Evolutionary conservation across 1,140 invertebrate genomes (phyloP).

Genomic region (Nasonia vitripennis): DNA sequence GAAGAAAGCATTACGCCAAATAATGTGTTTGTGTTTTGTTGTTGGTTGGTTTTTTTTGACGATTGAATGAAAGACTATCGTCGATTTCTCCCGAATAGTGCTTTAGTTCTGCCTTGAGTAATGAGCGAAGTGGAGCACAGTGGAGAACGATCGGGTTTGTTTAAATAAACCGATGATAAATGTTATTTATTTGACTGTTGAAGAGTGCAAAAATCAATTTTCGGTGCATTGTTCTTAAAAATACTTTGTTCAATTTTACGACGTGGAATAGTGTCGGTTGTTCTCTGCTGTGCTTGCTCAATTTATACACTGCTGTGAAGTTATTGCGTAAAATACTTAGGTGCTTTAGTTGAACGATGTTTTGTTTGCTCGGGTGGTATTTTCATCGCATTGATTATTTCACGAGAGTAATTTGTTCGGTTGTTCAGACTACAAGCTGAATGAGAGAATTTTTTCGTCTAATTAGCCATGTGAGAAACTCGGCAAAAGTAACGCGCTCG

Average conservation of each 20-base stretch:
- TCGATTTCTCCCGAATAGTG: too few species aligned
- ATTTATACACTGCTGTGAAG: not conserved
- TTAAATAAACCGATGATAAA: not conserved
- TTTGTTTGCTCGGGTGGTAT: not conserved
- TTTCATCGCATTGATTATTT: not conserved
- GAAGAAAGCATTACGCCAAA: constrained; percentile 63
- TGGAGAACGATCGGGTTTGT: too few species aligned
- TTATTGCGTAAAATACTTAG: constrained; percentile 1
- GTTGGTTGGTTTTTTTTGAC: constrained; percentile 30
- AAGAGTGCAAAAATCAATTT: not conserved
- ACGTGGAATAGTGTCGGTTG: not conserved
- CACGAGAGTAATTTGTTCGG: not conserved
- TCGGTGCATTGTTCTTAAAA: not conserved
- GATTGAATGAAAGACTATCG: not conserved
- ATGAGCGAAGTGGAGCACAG: too few species aligned
- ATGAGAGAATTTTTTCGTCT: not conserved
- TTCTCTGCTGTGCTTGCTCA: not conserved
- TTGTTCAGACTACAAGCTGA: not conserved
- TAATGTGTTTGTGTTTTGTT: constrained; percentile 33
- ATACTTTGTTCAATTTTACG: not conserved
- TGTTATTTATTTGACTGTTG: not conserved
- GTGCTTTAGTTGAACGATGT: not conserved
- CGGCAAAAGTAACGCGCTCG: not conserved
- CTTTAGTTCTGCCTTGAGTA: too few species aligned
- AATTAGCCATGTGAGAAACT: not conserved